Base-by-base conservation (phyloP, 2,797 vertebrate species). In the Poecilia picta region DNA sequence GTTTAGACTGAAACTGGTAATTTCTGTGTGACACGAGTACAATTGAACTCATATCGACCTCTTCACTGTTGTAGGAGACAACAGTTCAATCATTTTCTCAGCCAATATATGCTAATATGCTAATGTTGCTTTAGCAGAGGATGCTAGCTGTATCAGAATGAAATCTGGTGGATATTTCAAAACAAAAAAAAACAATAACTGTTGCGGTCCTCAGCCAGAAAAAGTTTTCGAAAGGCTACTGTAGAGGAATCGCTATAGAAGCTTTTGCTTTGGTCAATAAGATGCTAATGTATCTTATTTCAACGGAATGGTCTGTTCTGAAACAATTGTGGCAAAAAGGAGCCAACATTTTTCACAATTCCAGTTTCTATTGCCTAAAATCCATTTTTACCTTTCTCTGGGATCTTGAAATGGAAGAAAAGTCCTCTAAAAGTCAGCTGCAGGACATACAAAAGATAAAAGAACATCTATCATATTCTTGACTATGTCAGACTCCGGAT, bases 391-490 rank as follows among this genome's bases (percentile, higher is more conserved):
- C 12, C 15, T 59, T 33, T 18, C 16, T 62, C 5, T 23, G 11
- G 36, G 18, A 23, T 36, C 18, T 39, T 49, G 11, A 47, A 51
- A 8, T 0, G 7, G 49, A 10, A 51, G 8, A 10, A 53, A 53
- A 53, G 8, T 53, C 23, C 23, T 53, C 18, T 49, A 20, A 18
- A 23, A 23, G 20, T 51, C 8, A 18, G n/a, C 1, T 41, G 0
- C 51, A 88, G 53, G 51, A 73, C 98, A 99, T 49, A 96, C 93
- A 0, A 96, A 95, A 7, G 98, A 98, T 72, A 99, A 93, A 79
- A 99, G 92, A 18, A 94, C 90, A 83, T 98, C 92, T 64, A 98
- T 91, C 89, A 98, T 97, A 90, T 97, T 98, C 93, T 96, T 97
- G 72, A 99, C 91, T 62, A 99, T 98, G 12, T 96, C 72, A 57